Evolutionary conservation across 2,797 vertebrate species (phyloP), one percentile per base, ranked within the genome.

Genomic region (Chaenodraco wilsoni): DNA sequence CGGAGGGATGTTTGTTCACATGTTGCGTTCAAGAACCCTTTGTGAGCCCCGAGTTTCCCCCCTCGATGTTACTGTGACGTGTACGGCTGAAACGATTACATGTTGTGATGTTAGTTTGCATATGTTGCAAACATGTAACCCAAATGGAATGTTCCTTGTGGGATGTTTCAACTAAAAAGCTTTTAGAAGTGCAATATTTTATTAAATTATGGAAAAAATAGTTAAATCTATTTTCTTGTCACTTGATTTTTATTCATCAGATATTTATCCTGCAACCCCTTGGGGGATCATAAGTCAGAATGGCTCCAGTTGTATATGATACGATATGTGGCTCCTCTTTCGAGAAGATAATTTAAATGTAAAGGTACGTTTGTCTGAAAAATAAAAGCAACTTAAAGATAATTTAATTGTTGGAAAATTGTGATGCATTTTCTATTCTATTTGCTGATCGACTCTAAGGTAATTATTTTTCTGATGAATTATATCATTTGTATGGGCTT

Each of bases 1-100:
- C 19, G 88, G 80, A 80, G 72, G 73, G 81, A 72, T 93, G 92
- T 92, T 93, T 93, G 90, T 90, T 90, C 89, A 82, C 81, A 13
- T 65, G 89, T 12, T 85, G 84, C 88, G 1, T 92, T 92, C 81
- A 87, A 0, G 65, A 1, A 61, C 87, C 14, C 19, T 0, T 2
- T 23, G 1, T 11, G 8, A 81, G 48, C 23, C 8, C 64, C n/a
- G 80, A n/a, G 12, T 77, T 79, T 71, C 4, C 1, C 12, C 0
- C 0, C 0, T 50, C 54, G 0, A 0, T 5, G n/a, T 27, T 5
- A 40, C 37, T 31, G 44, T 43, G 59, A 68, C 43, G 37, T 64
- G 69, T 37, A 49, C 7, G 12, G 45, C 15, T 27, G n/a, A 41
- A 27, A 45, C 17, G 1, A 50, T 27, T 40, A 17, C 17, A 6